These are phyloP conservation scores for Drosophila villosipedis DNA, from an alignment of 2,888 invertebrate species.

Conservation along the genomic window DNA sequence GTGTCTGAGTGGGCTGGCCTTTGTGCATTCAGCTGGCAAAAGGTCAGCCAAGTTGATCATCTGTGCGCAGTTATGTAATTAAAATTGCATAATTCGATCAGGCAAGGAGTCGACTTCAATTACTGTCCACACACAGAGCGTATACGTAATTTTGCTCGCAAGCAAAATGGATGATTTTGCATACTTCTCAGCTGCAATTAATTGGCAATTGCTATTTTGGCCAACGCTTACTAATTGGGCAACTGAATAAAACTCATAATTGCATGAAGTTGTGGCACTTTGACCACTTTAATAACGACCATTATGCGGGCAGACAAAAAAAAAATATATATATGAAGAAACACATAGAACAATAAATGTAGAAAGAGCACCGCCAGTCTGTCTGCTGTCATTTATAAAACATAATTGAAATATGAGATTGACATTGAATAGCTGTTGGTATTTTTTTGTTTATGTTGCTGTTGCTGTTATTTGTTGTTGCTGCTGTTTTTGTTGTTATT, in stretches of 20 bases:
- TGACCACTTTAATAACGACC: background rate
- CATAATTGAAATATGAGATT: slow-evolving; percentile 81
- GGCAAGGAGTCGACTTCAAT: slow-evolving; percentile 18
- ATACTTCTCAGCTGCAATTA: slow-evolving; percentile 20
- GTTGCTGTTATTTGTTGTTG: slow-evolving; percentile 19
- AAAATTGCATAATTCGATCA: slow-evolving; percentile 67
- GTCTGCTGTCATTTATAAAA: slow-evolving; percentile 75
- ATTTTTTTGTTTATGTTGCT: slow-evolving; percentile 21
- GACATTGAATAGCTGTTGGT: slow-evolving; percentile 70
- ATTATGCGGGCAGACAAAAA: background rate
- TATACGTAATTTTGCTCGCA: slow-evolving; percentile 43
- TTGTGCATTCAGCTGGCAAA: slow-evolving; percentile 40
- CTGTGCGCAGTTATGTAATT: slow-evolving; percentile 58
- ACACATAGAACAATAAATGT: slow-evolving; percentile 12
- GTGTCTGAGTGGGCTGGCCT: slow-evolving; percentile 1
- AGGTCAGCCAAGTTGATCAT: slow-evolving; percentile 33
- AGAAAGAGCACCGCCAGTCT: slow-evolving; percentile 40
- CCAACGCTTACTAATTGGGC: background rate
- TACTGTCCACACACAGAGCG: slow-evolving; percentile 14
- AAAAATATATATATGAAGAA: background rate
- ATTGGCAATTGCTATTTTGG: slow-evolving; percentile 1
- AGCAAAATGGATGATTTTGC: slow-evolving; percentile 19
- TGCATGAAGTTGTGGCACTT: slow-evolving; percentile 5
- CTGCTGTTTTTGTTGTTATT: slow-evolving; percentile 26
- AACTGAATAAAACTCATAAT: slow-evolving; percentile 2